Base-by-base conservation (phyloP, 2,797 vertebrate genomes). In the Arremon aurantiirostris region DNA sequence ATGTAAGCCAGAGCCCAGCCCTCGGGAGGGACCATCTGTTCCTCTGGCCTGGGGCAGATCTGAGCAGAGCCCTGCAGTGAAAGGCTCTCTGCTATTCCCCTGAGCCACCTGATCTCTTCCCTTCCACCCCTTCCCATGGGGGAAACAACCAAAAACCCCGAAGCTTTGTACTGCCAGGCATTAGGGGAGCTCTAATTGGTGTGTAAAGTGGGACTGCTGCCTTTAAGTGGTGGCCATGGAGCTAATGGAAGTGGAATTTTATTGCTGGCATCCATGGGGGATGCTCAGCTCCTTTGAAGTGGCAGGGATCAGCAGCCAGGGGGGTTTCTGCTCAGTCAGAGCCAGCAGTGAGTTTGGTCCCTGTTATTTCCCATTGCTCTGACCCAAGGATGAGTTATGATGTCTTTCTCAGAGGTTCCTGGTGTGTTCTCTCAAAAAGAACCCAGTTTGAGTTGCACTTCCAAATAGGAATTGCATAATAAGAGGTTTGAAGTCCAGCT, bases 1-100 rank as follows among this genome's bases (percentile, higher is more conserved):
- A 7, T 35, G 53, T 60, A 21, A 78, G 79, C 69, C 55, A 16
- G 46, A 3, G 71, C 32, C 7, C 69, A 69, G 80, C 94, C 94
- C 68, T 87, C 9, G 12, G 90, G 57, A 89, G 44, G 22, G 32
- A 73, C 95, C 96, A 96, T 96, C 95, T 96, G 96, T 93, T 81
- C 59, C 4, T 2, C 9, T 76, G 83, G 63, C 84, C 90, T 11
- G 2, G n/a, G 49, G 16, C 53, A 81, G 91, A 64, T 83, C 44
- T 88, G 87, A 73, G 42, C 20, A 6, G 5, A 94, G 94, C 30
- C 82, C 87, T 86, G 3, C 84, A 52, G 89, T 83, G 91, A 96
- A 93, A 95, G 82, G 91, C 94, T 91, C 93, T 95, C 72, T 79
- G 80, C 91, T 79, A 76, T 86, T 96, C 96, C 96, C 96, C 91